Conservation (phyloP, 2,797 vertebrate genomes). For the Sebastes umbrosus region DNA sequence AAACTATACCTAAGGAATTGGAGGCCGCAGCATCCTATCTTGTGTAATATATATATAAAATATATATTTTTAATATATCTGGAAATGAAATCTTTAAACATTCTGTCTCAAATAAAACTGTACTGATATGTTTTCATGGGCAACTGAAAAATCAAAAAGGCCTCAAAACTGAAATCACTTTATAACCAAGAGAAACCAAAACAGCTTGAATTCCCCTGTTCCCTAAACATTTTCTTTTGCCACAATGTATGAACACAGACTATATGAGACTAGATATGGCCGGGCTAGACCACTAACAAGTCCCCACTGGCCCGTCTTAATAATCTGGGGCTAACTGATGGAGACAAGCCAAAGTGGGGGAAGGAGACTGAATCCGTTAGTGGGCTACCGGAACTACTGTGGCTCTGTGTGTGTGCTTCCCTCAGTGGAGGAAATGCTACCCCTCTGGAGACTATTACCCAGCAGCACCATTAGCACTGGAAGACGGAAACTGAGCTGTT, state of each 20-base stretch:
- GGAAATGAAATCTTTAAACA: not conserved
- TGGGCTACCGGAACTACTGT: conserved; percentile 57
- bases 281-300: conserved; percentile 66
- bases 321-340: conserved; percentile 82
- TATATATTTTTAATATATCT: not conserved
- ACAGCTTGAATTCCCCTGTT: not conserved
- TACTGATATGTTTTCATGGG: not conserved
- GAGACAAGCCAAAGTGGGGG: conserved; percentile 78
- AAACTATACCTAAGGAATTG: not conserved
- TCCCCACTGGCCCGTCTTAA: conserved; percentile 67
- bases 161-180: not conserved
- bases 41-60: too few relatives aligned
- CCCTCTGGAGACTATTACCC: conserved; percentile 70
- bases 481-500: conserved; percentile 52
- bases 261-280: conserved; percentile 35
- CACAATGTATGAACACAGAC: conserved; percentile 11
- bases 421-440: conserved; percentile 66
- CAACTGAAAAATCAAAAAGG: not conserved
- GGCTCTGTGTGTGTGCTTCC: conserved; percentile 35
- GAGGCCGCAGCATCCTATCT: not conserved
- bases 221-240: not conserved
- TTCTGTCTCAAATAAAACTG: not conserved
- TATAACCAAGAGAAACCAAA: not conserved
- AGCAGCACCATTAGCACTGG: conserved; percentile 53
- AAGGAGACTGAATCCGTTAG: conserved; percentile 72